Base-by-base conservation (phyloP, 2,797 vertebrate genomes). In the Gymnothorax reevesii region DNA sequence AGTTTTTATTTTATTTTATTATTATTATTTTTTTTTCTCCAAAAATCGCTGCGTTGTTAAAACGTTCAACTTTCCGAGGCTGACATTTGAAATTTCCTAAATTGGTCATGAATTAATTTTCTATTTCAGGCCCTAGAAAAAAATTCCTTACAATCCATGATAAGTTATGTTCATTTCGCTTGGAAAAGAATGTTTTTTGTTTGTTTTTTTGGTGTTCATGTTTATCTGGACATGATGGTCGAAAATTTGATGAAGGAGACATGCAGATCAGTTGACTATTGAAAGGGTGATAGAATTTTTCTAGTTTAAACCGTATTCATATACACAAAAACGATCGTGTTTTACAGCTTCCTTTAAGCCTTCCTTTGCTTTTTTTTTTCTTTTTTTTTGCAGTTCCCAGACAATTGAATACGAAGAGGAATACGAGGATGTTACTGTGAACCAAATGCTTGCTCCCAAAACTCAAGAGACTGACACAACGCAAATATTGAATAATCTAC, bases 401-500 rank as follows among this genome's bases (percentile, higher is more conserved):
- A 94, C 94, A 27, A 84, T 95, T 62, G 96, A 97, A 89, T 97
- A 97, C 12, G 97, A 98, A 27, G 97, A 98, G 27, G 98, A 98
- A 83, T 96, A 97, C 42, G 98, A 98, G 92, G 98, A 98, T 57
- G 95, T 96, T 83, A 96, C 96, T 7, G 92, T 96, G 85, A 98
- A 97, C 86, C 97, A 98, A 87, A 97, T 98, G 95, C 91, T 98
- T 94, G 95, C 97, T 87, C 97, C 98, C 10, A 98, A 95, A 93
- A 95, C 97, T 49, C 97, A 97, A 42, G 95, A 99, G 89, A 96
- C 95, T 0, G 97, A 98, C 83, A 95, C 97, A 90, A 99, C 98
- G 73, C 95, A 97, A 87, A 98, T 99, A 91, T 95, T 99, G 86
- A 98, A 99, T 93, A 97, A 97, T 90, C 90, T 99, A 86, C 93